Conservation (phyloP, 2,797 vertebrate species). For the Cryptoblepharus egeriae region DNA sequence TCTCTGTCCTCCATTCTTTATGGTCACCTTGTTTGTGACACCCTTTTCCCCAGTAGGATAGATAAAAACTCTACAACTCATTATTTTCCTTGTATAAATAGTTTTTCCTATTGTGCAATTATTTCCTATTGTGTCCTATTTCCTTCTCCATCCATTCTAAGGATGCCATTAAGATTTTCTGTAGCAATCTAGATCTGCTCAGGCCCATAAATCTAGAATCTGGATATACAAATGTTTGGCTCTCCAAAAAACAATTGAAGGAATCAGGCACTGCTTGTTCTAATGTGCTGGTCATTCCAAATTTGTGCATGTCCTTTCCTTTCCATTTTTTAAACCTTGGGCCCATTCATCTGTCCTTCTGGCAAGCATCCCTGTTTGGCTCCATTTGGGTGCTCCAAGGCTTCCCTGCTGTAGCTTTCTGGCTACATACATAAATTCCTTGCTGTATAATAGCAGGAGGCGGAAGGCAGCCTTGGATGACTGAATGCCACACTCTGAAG, state of each 20-base stretch:
- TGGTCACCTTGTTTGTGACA: not conserved
- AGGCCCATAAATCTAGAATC: not conserved
- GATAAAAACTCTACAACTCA: not conserved
- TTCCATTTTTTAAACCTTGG: constrained; percentile 66
- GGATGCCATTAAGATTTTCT: not conserved
- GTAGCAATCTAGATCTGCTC: constrained; percentile 39
- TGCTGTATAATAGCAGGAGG: constrained; percentile 50
- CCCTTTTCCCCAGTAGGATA: not conserved
- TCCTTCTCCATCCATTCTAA: not conserved
- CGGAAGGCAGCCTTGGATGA: constrained; percentile 40
- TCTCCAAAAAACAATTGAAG: constrained; percentile 49
- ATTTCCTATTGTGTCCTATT: no score
- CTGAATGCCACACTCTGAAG: constrained; percentile 43
- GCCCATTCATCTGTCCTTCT: constrained; percentile 61
- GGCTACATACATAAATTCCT: constrained; percentile 54
- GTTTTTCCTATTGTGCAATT: no score
- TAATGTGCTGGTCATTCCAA: constrained; percentile 55
- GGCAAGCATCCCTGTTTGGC: constrained; percentile 65
- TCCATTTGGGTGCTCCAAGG: constrained; percentile 67
- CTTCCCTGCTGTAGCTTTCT: constrained; percentile 50
- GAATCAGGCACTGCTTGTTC: constrained; percentile 17
- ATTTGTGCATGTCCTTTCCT: constrained; percentile 51
- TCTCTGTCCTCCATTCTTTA: no score
- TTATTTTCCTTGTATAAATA: not conserved
- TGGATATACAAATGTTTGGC: constrained; percentile 25